Evolutionary conservation across 2,797 vertebrate species (phyloP).

Genomic region (Onychomys torridus): DNA sequence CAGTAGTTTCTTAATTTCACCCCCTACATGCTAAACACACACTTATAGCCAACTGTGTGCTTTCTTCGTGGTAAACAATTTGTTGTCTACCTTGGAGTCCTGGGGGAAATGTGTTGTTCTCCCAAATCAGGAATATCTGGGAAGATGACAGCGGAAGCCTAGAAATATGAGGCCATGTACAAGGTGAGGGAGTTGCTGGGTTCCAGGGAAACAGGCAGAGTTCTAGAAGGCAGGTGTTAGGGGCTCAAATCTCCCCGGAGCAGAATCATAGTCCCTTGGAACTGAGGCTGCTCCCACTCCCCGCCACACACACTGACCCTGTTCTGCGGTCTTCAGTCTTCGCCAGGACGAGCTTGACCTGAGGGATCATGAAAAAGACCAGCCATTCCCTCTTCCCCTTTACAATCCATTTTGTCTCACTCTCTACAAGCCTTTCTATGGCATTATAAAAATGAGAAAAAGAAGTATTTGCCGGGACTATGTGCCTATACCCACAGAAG

Average conservation of each 20-base stretch:
- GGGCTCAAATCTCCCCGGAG: too few species aligned
- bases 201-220: background rate
- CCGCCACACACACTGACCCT: background rate
- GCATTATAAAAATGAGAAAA: background rate
- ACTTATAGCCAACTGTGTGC: background rate
- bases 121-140: background rate
- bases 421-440: background rate
- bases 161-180: too few species aligned
- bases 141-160: background rate
- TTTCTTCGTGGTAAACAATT: background rate
- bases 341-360: background rate
- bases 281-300: background rate
- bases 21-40: too few species aligned
- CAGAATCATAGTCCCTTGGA: background rate
- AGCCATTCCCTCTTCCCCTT: background rate
- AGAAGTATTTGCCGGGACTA: background rate
- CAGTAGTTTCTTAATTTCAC: background rate
- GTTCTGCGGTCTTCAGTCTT: background rate
- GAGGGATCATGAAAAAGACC: background rate
- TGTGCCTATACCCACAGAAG: background rate
- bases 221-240: too few species aligned
- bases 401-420: background rate
- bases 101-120: background rate
- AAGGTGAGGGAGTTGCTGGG: background rate
- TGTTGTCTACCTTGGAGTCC: background rate